Percentiles rank a stretch among this genome's conserved stretches.
Conservation (phyloP, 2,113 vertebrate species). For the Paracanthobrama guichenoti region DNA sequence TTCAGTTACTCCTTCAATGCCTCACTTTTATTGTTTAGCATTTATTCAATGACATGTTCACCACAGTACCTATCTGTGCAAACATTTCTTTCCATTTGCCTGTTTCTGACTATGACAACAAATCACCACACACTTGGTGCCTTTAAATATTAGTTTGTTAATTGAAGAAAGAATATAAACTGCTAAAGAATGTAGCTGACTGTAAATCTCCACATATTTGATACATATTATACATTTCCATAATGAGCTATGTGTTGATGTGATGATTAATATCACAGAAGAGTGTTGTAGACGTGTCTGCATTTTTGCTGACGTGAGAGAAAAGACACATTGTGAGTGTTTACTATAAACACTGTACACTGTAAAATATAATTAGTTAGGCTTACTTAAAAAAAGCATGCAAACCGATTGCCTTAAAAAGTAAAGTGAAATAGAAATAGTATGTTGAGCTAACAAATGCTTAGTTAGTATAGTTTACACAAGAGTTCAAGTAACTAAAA, state of each 20-base stretch:
- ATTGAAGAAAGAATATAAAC: slow-evolving; percentile 34
- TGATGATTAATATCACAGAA: slow-evolving; percentile 24
- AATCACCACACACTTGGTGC: not conserved
- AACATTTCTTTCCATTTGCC: slow-evolving; percentile 58
- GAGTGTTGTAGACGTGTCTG: not conserved
- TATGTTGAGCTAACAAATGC: no score
- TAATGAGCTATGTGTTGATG: slow-evolving; percentile 5
- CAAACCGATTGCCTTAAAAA: no score
- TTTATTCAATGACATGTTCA: slow-evolving; percentile 68
- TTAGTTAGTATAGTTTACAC: no score
- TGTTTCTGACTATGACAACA: not conserved
- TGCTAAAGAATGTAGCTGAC: not conserved
- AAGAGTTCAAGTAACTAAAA: no score
- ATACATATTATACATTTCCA: not conserved
- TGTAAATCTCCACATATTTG: slow-evolving; percentile 7
- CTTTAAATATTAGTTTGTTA: slow-evolving; percentile 17
- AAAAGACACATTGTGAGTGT: not conserved
- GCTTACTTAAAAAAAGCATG: no score
- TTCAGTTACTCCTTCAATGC: slow-evolving; percentile 74
- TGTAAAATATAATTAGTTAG: no score
- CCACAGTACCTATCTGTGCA: slow-evolving; percentile 54
- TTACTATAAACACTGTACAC: slow-evolving; percentile 6
- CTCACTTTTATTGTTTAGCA: slow-evolving; percentile 72
- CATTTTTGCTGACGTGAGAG: not conserved
- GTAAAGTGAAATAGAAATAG: no score